phyloP scores from a whole-genome alignment of 2,888 invertebrate genomes.

The Cepaea hortensis region DNA sequence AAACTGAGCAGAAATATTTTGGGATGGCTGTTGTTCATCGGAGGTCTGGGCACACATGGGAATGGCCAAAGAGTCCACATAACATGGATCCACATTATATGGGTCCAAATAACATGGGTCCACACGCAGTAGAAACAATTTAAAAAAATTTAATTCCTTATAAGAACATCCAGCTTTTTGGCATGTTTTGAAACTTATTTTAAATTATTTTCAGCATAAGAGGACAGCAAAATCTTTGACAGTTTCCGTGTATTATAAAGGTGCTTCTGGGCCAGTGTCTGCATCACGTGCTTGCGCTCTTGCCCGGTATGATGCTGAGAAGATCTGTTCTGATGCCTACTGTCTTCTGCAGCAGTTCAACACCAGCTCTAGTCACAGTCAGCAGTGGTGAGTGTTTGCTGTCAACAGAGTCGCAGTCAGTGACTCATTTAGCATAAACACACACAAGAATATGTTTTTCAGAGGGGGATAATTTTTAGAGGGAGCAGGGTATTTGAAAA shows the following conservation, averaged over 20 bases:
- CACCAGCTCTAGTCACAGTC: slow-evolving; percentile 65
- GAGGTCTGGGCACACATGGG: too few species aligned
- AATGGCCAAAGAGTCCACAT: too few species aligned
- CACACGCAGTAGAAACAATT: too few species aligned
- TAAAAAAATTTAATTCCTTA: too few species aligned
- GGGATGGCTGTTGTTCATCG: too few species aligned
- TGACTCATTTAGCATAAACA: too few species aligned
- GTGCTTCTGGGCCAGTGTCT: slow-evolving; percentile 77
- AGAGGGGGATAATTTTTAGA: too few species aligned
- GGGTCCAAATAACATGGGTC: too few species aligned
- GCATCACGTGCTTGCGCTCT: slow-evolving; percentile 82
- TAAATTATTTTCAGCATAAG: slow-evolving; percentile 82
- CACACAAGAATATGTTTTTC: too few species aligned
- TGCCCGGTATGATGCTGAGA: slow-evolving; percentile 82
- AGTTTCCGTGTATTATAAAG: slow-evolving; percentile 83
- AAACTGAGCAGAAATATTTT: too few species aligned
- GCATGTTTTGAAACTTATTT: neutral
- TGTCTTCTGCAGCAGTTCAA: slow-evolving; percentile 82
- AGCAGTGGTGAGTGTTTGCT: slow-evolving; percentile 67
- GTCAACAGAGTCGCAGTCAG: neutral
- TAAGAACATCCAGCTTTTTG: neutral
- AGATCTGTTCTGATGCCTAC: slow-evolving; percentile 82
- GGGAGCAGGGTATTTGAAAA: too few species aligned
- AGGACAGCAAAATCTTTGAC: slow-evolving; percentile 88
- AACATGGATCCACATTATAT: too few species aligned